Evolutionary conservation across 2,888 invertebrate genomes (phyloP).

Genomic region (Drosophila anomelani): DNA sequence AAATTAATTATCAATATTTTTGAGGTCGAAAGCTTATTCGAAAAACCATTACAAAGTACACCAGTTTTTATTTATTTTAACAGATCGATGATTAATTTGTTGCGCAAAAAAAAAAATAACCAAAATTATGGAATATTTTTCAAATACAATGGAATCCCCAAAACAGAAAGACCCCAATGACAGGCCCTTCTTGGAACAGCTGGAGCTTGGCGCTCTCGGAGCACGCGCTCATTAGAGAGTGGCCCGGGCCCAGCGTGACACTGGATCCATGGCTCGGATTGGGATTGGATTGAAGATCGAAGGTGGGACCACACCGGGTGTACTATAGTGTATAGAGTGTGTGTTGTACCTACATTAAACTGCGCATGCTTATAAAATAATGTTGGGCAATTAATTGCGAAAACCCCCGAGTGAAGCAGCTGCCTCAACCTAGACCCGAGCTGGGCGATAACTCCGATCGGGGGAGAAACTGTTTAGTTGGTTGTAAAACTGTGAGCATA

Average conservation of each 20-base stretch:
- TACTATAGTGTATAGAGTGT: neutral
- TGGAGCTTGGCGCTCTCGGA: constrained; percentile 62
- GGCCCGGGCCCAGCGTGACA: constrained; percentile 31
- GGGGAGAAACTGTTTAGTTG: constrained; percentile 25
- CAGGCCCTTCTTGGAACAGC: constrained; percentile 78
- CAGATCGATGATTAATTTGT: constrained; percentile 73
- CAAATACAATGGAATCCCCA: constrained; percentile 17
- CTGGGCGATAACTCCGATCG: constrained; percentile 27
- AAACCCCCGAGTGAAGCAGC: constrained; percentile 52
- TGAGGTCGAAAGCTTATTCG: constrained; percentile 42
- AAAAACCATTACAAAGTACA: constrained; percentile 71
- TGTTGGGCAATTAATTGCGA: constrained; percentile 78
- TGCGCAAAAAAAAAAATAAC: constrained; percentile 49
- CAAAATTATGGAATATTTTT: constrained; percentile 43
- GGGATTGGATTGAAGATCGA: constrained; percentile 8
- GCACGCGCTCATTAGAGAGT: constrained; percentile 77
- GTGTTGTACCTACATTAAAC: constrained; percentile 70
- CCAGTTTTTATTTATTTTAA: constrained; percentile 81
- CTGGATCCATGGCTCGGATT: constrained; percentile 20
- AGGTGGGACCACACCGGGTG: constrained; percentile 59
- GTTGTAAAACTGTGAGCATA: constrained; percentile 53
- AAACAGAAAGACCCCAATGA: constrained; percentile 50
- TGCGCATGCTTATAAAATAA: constrained; percentile 70
- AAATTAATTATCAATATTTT: constrained; percentile 72
- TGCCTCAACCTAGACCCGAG: constrained; percentile 38